Conservation (phyloP, 2,113 vertebrate species). For the Coreoperca whiteheadi region DNA sequence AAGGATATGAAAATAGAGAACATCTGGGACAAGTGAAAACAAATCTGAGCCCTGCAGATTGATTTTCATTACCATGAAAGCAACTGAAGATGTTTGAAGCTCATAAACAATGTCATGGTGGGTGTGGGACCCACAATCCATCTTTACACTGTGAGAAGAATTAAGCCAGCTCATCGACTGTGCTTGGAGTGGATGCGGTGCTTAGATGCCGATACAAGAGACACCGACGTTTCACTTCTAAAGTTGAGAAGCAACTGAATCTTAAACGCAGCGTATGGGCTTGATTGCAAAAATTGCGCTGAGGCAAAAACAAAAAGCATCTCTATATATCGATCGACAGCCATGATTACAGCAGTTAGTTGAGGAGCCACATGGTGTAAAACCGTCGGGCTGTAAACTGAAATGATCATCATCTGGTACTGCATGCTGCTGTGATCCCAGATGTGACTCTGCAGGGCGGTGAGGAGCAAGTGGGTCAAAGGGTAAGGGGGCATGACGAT, state of each 20-base stretch:
- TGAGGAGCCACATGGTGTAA: constrained; percentile 13
- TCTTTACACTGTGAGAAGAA: constrained; percentile 40
- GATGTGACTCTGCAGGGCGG: constrained; percentile 21
- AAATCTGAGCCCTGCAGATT: constrained; percentile 30
- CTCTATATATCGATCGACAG: background rate
- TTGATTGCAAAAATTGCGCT: background rate
- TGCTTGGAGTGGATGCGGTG: constrained; percentile 4
- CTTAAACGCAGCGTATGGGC: background rate
- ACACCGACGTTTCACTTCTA: background rate
- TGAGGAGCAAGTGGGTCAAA: constrained; percentile 26
- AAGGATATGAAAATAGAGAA: constrained; percentile 31
- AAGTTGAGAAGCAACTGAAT: constrained; percentile 18
- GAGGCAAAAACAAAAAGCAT: constrained; percentile 2
- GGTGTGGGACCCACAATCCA: constrained; percentile 21
- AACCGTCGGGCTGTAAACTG: constrained; percentile 16
- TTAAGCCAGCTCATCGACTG: constrained; percentile 38
- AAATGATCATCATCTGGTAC: constrained; percentile 12
- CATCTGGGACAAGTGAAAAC: constrained; percentile 40
- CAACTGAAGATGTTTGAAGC: constrained; percentile 6
- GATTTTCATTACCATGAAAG: constrained; percentile 46
- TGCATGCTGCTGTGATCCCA: constrained; percentile 20
- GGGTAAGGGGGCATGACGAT: constrained; percentile 10
- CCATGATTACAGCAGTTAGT: background rate
- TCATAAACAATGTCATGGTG: constrained; percentile 47
- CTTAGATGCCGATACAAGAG: constrained; percentile 4